Evolutionary conservation across 2,888 invertebrate species (phyloP), one percentile per base, ranked within the genome.

Genomic region (Lasioglossum morio): DNA sequence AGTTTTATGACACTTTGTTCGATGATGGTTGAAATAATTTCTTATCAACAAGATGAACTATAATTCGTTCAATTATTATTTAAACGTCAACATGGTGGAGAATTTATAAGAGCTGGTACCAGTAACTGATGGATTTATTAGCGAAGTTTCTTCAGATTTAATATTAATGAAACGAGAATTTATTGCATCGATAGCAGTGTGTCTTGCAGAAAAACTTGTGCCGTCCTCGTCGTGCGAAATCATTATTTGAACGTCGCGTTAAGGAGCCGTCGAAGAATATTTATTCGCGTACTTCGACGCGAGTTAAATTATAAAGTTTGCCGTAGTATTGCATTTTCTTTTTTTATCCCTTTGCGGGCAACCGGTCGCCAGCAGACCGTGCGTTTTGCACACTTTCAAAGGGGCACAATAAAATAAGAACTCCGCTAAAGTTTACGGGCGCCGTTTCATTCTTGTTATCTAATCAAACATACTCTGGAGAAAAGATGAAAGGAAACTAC

Each of bases 261-360:
- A 60, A 60, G 16, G 5, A n/a, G 60, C 60, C 60, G 60, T 27
- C 60, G 14, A 60, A 60, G 60, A 27, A 60, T 60, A 60, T 60
- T 60, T 60, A 60, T 60, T 60, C 60, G 27, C 27, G 60, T 27
- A 60, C 60, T 27, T 16, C 27, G 27, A 14, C 60, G 60, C 14
- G 1, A 27, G 14, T 16, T 14, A 27, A 60, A 60, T 60, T 60
- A 60, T 14, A 27, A 60, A 60, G 60, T 60, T 60, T 60, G 0
- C 60, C 60, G 60, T 60, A 16, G 27, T 27, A 60, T 60, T 60
- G 60, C 60, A 60, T 60, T 60, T 60, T 60, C 60, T 60, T 60
- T 60, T 60, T 60, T 60, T 60, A 60, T 60, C 60, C 60, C 60
- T 27, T 60, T 60, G 27, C 27, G 14, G 14, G 5, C 5, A 27